Conservation (phyloP, 2,797 vertebrate genomes). For the Jordanella pulchra region DNA sequence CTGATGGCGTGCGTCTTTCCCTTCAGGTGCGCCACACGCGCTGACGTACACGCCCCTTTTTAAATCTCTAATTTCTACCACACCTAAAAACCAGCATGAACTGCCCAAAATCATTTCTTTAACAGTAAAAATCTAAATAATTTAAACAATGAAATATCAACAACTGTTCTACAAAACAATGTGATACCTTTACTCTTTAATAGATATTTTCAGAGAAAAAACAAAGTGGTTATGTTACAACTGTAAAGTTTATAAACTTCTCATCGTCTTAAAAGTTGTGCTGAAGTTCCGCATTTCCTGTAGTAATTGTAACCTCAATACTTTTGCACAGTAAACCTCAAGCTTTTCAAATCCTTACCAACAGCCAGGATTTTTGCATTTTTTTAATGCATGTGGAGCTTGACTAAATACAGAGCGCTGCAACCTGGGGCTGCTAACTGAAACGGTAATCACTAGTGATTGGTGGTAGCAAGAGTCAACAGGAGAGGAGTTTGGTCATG, state of each 20-base stretch:
- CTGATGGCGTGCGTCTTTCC: too few species aligned
- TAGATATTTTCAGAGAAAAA: too few species aligned
- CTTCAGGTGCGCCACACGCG: too few species aligned
- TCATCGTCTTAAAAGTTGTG: slow-evolving; percentile 19
- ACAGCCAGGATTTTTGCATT: slow-evolving; percentile 13
- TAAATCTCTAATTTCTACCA: too few species aligned
- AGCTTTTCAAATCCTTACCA: slow-evolving; percentile 16
- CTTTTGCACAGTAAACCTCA: background rate
- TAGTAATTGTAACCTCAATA: slow-evolving; percentile 11
- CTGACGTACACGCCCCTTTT: too few species aligned
- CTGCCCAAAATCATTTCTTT: too few species aligned
- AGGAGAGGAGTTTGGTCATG: slow-evolving; percentile 19
- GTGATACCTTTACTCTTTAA: too few species aligned
- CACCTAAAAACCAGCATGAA: too few species aligned
- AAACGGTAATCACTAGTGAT: slow-evolving; percentile 55
- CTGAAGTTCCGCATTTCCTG: slow-evolving; percentile 9
- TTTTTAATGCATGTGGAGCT: slow-evolving; percentile 26
- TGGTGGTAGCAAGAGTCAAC: slow-evolving; percentile 38
- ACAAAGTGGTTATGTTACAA: too few species aligned
- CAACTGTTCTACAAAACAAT: too few species aligned
- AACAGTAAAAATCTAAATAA: too few species aligned
- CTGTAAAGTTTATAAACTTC: background rate
- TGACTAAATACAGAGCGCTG: slow-evolving; percentile 42
- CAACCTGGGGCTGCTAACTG: slow-evolving; percentile 37
- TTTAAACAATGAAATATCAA: too few species aligned